phyloP scores from a whole-genome alignment of 2,113 vertebrate species.

The Ia io region DNA sequence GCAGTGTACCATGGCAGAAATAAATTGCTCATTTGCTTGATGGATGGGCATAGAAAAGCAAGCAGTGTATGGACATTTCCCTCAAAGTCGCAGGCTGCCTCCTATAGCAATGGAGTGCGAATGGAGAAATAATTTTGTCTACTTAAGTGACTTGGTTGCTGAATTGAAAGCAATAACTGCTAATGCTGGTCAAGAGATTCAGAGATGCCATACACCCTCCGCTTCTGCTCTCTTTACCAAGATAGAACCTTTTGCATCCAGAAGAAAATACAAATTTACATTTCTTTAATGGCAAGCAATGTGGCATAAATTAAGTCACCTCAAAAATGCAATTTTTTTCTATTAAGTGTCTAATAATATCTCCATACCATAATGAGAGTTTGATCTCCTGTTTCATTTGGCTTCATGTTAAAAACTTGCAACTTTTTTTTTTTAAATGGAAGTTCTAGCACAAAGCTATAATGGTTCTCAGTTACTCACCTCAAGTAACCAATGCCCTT shows the following conservation, averaged over 20 bases:
- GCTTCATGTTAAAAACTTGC: background rate
- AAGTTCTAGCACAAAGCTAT: constrained; percentile 1
- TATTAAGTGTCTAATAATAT: background rate
- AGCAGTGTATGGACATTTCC: constrained; percentile 52
- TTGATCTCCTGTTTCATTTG: background rate
- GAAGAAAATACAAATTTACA: background rate
- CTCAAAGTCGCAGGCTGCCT: constrained; percentile 22
- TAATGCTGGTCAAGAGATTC: background rate
- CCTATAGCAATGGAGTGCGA: background rate
- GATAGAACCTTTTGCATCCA: background rate
- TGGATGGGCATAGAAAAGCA: constrained; percentile 48
- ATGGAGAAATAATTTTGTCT: constrained; percentile 23
- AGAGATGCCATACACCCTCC: background rate
- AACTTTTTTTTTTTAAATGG: background rate
- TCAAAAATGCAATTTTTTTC: background rate
- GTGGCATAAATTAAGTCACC: background rate
- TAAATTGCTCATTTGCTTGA: constrained; percentile 64
- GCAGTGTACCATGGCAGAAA: constrained; percentile 41
- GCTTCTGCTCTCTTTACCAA: background rate
- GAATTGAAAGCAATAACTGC: constrained; percentile 15
- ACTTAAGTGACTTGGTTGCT: constrained; percentile 32
- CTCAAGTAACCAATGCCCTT: background rate
- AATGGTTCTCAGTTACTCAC: background rate
- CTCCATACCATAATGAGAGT: background rate
- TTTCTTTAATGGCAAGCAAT: background rate